Evolutionary conservation across 2,797 vertebrate species (phyloP).

Genomic region (Chelonia mydas): DNA sequence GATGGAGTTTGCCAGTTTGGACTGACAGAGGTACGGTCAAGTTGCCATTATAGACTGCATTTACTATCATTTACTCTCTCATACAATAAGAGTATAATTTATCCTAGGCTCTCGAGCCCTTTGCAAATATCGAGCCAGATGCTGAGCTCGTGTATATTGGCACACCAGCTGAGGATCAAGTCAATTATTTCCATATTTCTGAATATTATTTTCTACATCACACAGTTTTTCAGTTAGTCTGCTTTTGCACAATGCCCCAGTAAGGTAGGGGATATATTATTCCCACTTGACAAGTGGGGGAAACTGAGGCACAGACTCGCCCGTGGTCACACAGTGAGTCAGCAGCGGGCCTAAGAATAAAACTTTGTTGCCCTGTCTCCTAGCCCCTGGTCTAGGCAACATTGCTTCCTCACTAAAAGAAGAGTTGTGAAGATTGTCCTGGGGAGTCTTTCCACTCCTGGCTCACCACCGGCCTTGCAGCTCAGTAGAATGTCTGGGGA

Average conservation of each 20-base stretch:
- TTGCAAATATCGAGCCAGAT: constrained; percentile 2
- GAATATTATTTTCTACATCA: not conserved
- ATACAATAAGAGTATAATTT: not conserved
- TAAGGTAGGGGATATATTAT: constrained; percentile 35
- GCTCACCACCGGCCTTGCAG: not conserved
- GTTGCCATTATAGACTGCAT: not conserved
- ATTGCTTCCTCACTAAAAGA: constrained; percentile 3
- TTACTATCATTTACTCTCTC: not conserved
- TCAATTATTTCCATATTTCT: constrained; percentile 15
- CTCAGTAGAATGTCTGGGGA: constrained; percentile 53
- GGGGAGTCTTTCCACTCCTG: constrained; percentile 5
- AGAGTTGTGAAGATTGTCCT: constrained; percentile 18
- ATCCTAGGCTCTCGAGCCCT: not conserved
- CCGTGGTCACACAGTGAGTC: not conserved
- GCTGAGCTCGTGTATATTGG: not conserved
- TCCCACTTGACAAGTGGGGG: constrained; percentile 21
- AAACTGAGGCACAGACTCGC: not conserved
- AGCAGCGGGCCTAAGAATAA: not conserved
- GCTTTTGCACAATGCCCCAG: not conserved
- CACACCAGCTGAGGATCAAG: not conserved
- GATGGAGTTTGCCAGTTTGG: constrained; percentile 19
- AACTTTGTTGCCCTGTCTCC: too few relatives aligned
- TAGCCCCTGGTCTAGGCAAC: constrained; percentile 20
- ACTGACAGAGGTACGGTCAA: not conserved
- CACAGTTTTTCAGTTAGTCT: not conserved